Evolutionary conservation across 30 jellyfish, hydroid and myxozoan genomes (phyloP).

Genomic region (Pseudorhiza aurosa): DNA sequence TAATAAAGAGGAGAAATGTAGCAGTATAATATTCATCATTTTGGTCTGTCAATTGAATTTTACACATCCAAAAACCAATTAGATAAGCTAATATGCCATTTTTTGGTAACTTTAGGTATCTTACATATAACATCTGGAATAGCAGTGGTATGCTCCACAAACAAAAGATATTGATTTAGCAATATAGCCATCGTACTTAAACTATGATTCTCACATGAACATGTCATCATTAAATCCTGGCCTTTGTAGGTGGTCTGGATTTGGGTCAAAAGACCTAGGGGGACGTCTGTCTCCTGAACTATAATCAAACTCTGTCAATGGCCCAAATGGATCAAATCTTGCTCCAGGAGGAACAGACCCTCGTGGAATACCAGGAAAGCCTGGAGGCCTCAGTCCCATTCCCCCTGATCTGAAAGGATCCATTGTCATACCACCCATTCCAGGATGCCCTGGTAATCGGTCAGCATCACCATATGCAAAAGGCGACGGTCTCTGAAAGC

Average conservation of each 20-base stretch:
- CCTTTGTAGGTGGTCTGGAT: constrained; percentile 66
- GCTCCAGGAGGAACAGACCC: constrained; percentile 77
- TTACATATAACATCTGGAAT: too few relatives aligned
- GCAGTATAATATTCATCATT: too few relatives aligned
- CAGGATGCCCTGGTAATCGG: constrained; percentile 60
- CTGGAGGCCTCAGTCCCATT: constrained; percentile 67
- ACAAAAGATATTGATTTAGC: too few relatives aligned
- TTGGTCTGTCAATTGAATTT: too few relatives aligned
- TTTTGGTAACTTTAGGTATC: too few relatives aligned
- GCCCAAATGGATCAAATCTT: constrained; percentile 75
- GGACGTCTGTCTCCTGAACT: constrained; percentile 38
- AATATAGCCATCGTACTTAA: too few relatives aligned
- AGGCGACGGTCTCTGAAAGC: constrained; percentile 53
- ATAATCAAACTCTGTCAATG: constrained; percentile 62
- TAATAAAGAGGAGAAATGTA: too few relatives aligned
- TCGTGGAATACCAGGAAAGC: constrained; percentile 62
- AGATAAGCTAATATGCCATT: too few relatives aligned
- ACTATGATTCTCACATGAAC: constrained; percentile 50
- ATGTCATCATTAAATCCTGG: constrained; percentile 79
- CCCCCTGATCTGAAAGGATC: constrained; percentile 72
- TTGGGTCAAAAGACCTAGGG: constrained; percentile 54
- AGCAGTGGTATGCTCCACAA: too few relatives aligned
- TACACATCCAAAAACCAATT: too few relatives aligned
- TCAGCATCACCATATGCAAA: constrained; percentile 75
- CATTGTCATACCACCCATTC: constrained; percentile 68